Conservation (phyloP, 2,113 vertebrate species). For the Trinectes maculatus region DNA sequence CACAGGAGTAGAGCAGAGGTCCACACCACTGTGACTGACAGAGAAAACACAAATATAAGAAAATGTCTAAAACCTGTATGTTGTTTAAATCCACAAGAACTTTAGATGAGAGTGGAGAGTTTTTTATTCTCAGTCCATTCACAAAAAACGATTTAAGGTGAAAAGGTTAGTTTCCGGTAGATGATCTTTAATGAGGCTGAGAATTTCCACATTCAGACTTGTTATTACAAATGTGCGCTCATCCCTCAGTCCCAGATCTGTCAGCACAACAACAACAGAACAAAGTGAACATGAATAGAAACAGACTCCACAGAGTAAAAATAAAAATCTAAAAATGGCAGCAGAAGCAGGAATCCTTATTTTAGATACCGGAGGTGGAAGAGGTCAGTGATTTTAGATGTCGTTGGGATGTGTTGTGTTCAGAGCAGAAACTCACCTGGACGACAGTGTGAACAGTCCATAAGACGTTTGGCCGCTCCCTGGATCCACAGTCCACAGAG, state of each 20-base stretch:
- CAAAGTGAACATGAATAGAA: conserved; percentile 17
- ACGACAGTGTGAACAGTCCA: conserved; percentile 40
- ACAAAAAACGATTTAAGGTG: too few relatives aligned
- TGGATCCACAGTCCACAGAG: conserved; percentile 55
- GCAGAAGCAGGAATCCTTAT: conserved; percentile 17
- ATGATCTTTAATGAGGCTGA: too few relatives aligned
- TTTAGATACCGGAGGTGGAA: conserved; percentile 21
- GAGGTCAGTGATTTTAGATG: conserved; percentile 24
- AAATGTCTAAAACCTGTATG: too few relatives aligned
- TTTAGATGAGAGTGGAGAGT: too few relatives aligned
- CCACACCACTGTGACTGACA: too few relatives aligned
- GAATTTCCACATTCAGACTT: neutral
- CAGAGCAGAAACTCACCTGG: conserved; percentile 62
- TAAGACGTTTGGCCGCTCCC: conserved; percentile 42
- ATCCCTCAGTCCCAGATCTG: conserved; percentile 26
- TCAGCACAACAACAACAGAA: conserved; percentile 8
- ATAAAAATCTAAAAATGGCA: conserved; percentile 61
- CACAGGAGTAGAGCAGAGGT: conserved; percentile 31
- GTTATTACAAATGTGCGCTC: neutral
- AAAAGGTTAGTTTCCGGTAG: too few relatives aligned
- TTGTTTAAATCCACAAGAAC: too few relatives aligned
- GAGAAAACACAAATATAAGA: too few relatives aligned
- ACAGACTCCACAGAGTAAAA: conserved; percentile 41
- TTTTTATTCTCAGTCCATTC: too few relatives aligned
- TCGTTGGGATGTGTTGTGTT: too few relatives aligned